phyloP scores from a whole-genome alignment of 1,140 invertebrate genomes.

The Globodera ellingtonae region DNA sequence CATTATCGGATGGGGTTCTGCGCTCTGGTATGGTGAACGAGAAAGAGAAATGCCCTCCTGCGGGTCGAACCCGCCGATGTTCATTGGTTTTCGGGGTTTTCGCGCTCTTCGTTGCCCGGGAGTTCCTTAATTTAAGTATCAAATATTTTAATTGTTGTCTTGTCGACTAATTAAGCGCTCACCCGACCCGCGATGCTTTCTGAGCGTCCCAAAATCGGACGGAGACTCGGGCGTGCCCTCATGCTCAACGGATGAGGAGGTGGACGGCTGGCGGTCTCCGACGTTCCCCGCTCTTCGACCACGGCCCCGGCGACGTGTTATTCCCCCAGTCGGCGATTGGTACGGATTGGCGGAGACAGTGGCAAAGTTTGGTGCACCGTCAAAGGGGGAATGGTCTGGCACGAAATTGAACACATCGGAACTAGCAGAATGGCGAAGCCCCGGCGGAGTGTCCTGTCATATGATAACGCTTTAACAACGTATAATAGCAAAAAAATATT shows the following conservation, averaged over 20 bases:
- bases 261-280: slow-evolving; percentile 28
- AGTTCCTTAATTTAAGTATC: slow-evolving; percentile 7
- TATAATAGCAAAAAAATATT: too few species aligned
- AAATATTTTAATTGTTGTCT: neutral
- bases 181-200: slow-evolving; percentile 27
- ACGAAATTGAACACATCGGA: slow-evolving; percentile 8
- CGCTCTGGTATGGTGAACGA: neutral
- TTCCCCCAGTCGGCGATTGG: slow-evolving; percentile 20
- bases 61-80: slow-evolving; percentile 19
- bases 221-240: slow-evolving; percentile 26
- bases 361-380: slow-evolving; percentile 16
- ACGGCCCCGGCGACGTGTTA: slow-evolving; percentile 26
- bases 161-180: neutral
- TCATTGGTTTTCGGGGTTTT: slow-evolving; percentile 28
- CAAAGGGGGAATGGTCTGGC: slow-evolving; percentile 13
- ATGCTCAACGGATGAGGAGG: slow-evolving; percentile 26
- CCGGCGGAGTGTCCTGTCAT: neutral
- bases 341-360: neutral
- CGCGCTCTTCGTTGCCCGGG: slow-evolving; percentile 20
- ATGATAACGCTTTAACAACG: too few species aligned
- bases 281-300: slow-evolving; percentile 28
- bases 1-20: neutral
- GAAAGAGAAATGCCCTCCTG: slow-evolving; percentile 7
- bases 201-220: slow-evolving; percentile 16
- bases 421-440: neutral